Evolutionary conservation across 2,888 invertebrate genomes (phyloP), one percentile per base, ranked within the genome.

Genomic region (Nemotelus pantherinus): DNA sequence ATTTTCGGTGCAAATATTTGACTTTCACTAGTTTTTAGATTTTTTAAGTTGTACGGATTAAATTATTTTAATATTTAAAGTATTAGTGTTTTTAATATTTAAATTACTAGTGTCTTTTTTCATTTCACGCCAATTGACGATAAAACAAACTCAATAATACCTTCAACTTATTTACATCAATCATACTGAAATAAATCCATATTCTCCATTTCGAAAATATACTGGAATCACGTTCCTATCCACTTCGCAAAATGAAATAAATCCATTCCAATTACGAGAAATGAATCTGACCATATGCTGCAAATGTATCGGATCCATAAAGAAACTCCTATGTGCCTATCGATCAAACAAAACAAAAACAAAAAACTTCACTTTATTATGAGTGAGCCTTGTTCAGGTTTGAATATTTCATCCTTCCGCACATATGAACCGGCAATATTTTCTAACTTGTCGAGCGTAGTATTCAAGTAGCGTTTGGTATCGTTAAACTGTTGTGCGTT

Each of bases 301-400:
- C 57, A 47, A 58, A 72, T 72, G 58, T 25, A 72, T 57, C 71
- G 39, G 10, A 57, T 45, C 10, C 71, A 39, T 45, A 72, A 48
- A 44, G 7, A 71, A 60, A 25, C 25, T 25, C 25, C 57, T 57
- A n/a, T n/a, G 39, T 50, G 50, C 67, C 60, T 74, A 74, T 74
- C 63, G 74, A 74, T 74, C 74, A 74, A 74, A 74, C 74, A 74
- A 74, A 25, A 25, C 25, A 1, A 25, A 25, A 25, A 25, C 25
- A 25, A 25, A 25, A 74, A 74, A 63, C 10, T 74, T 41, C 41
- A 7, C 74, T 60, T 48, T 48, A 50, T 74, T 48, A 9, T 74
- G 60, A 70, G 47, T 39, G 25, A 25, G 25, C 25, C 25, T 41
- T 41, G 58, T 58, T 60, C 72, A 47, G 58, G 45, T 72, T 25